Evolutionary conservation across 1,140 invertebrate species (phyloP).

Genomic region (Holcopasites calliopsidis): DNA sequence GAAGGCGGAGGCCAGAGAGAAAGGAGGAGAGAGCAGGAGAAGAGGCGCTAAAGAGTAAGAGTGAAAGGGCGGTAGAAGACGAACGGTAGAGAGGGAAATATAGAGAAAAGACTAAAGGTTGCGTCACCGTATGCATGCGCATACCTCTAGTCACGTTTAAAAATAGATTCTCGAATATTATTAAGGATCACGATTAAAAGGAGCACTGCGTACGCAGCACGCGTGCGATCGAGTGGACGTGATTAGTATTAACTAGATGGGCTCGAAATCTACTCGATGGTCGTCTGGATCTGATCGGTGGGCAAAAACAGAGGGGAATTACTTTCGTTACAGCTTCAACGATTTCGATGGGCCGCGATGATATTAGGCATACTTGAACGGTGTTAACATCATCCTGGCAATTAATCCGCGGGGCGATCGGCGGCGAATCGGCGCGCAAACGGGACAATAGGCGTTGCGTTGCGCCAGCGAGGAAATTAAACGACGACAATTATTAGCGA

Average conservation of each 20-base stretch:
- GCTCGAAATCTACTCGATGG: too few relatives aligned
- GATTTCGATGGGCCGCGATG: not conserved
- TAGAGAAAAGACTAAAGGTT: constrained; percentile 74
- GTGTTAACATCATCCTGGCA: not conserved
- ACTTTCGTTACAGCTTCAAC: too few relatives aligned
- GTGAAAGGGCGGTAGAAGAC: constrained; percentile 34
- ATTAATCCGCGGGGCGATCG: too few relatives aligned
- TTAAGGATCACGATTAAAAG: constrained; percentile 69
- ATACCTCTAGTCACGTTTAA: constrained; percentile 75
- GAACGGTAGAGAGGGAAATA: constrained; percentile 49
- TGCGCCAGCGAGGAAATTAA: not conserved
- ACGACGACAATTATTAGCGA: not conserved
- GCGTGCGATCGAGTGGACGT: too few relatives aligned
- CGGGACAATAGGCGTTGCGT: too few relatives aligned
- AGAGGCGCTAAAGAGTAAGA: constrained; percentile 20
- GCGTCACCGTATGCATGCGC: constrained; percentile 71
- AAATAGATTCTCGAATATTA: constrained; percentile 76
- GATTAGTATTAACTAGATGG: too few relatives aligned
- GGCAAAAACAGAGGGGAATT: too few relatives aligned
- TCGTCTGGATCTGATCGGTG: too few relatives aligned
- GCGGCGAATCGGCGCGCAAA: too few relatives aligned
- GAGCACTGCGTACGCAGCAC: not conserved
- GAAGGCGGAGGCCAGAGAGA: not conserved
- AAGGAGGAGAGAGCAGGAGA: not conserved
- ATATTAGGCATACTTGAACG: not conserved